A percentile compares a stretch with the other conserved stretches of the same genome.
Evolutionary conservation across 2,797 vertebrate species (phyloP).

Genomic region (Kryptolebias ocellatus): DNA sequence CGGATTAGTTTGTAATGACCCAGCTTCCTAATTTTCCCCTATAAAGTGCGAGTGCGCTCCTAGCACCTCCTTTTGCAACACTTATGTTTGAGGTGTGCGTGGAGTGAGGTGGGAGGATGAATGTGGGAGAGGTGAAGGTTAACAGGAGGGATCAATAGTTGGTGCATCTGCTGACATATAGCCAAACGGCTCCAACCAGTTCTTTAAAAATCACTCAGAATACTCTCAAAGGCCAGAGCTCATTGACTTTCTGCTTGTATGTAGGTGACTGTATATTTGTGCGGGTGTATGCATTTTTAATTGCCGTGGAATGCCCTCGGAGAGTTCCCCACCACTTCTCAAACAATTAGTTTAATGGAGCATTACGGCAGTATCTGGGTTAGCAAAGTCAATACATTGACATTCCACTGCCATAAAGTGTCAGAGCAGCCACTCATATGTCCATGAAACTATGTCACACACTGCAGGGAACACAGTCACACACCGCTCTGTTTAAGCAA

Average conservation of each 20-base stretch:
- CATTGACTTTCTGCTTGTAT: conserved; percentile 57
- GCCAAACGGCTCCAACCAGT: conserved; percentile 36
- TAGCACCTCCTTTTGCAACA: conserved; percentile 7
- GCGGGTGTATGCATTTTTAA: conserved; percentile 56
- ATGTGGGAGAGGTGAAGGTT: conserved; percentile 48
- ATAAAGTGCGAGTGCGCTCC: conserved; percentile 29
- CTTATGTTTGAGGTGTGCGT: conserved; percentile 28
- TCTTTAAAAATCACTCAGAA: conserved; percentile 56
- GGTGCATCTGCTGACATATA: conserved; percentile 45
- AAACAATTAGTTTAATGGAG: conserved; percentile 80
- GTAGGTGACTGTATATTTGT: conserved; percentile 34
- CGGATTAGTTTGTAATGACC: conserved; percentile 16
- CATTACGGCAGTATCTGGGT: conserved; percentile 69
- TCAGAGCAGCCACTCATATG: conserved; percentile 41
- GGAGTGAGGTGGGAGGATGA: conserved; percentile 27
- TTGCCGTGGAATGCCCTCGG: conserved; percentile 51
- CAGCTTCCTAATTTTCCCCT: conserved; percentile 10
- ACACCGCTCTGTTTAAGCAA: conserved; percentile 27
- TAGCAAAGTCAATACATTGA: conserved; percentile 74
- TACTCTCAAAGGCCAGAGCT: conserved; percentile 46
- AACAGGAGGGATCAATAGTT: conserved; percentile 55
- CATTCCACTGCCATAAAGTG: conserved; percentile 55
- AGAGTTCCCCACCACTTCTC: conserved; percentile 63
- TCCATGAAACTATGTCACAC: conserved; percentile 28
- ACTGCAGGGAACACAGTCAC: conserved; percentile 24